Conservation (phyloP, 2,113 vertebrate genomes). For the Hippolais icterina region DNA sequence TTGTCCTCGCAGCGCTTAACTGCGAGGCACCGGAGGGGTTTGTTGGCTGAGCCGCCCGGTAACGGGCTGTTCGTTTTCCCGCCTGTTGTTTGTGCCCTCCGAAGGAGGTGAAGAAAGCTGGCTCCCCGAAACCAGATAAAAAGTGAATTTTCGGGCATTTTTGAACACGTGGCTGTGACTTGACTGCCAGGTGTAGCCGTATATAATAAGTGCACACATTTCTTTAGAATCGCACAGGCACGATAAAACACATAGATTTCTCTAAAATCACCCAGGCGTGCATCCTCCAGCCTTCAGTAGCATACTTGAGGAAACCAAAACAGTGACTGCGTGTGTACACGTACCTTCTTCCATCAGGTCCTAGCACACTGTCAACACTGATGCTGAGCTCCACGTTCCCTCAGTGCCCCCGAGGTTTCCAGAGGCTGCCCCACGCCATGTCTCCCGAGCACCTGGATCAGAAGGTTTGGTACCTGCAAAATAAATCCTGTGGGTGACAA, state of each 20-base stretch:
- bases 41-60: background rate
- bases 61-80: background rate
- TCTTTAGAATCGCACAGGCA: background rate
- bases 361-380: background rate
- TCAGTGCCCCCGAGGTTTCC: background rate
- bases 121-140: accelerated
- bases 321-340: accelerated
- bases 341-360: accelerated
- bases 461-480: background rate
- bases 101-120: background rate
- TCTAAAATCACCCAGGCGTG: background rate
- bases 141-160: background rate
- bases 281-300: background rate
- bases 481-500: background rate
- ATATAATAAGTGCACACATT: background rate
- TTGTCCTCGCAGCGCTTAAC: background rate
- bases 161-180: background rate
- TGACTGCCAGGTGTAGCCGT: background rate
- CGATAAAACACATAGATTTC: too few relatives aligned
- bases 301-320: accelerated
- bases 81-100: too few relatives aligned
- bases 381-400: background rate
- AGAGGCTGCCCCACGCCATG: accelerated
- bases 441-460: background rate
- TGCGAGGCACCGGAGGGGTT: background rate